Base-by-base conservation (phyloP, 2,113 vertebrate genomes). In the Lycocorax pyrrhopterus region DNA sequence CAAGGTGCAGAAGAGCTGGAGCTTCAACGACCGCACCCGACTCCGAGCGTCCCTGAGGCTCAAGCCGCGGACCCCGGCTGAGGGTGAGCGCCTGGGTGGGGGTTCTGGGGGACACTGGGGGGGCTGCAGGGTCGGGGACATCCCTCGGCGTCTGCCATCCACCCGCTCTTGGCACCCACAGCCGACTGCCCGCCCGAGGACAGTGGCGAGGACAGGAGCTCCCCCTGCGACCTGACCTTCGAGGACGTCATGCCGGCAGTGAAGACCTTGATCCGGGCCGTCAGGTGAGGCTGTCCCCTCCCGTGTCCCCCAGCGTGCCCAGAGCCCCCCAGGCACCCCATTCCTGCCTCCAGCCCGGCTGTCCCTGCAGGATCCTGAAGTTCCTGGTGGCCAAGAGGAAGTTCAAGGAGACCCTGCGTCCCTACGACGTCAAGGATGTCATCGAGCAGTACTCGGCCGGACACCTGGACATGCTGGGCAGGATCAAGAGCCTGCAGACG, bases 1-100 rank as follows among this genome's bases (percentile, higher is more conserved):
- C 82, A 99, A 99, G 94, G 99, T 99, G 88, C 99, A 99, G 97
- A 99, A 99, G 94, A 99, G 99, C 96, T 99, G 99, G 99, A 99
- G 99, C 96, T 99, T 99, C 96, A 99, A 99, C 0, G 99, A 99
- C 96, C 98, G 99, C 73, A 99, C 99, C 0, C 98, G 99, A 2
- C 99, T 99, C 95, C 98, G 99, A 13, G 99, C 99, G 1, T 99
- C 99, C 8, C 98, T 99, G 37, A 97, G 99, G 85, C 98, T 99
- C 78, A 99, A 99, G 59, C 97, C 98, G 1, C 98, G 99, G 3
- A 96, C 92, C 5, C 97, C 98, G 2, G 94, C 94, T 0, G 99
- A 99, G 59, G 98, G 99, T 99, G 94, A 96, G 93, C 49, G 26
- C 63, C 16, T 2, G 27, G 39, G 1, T 2, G 37, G 13, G 47